Percentiles rank a stretch among this genome's conserved stretches.
Conservation (phyloP, 2,888 invertebrate species). For the Trachelus iudaicus region DNA sequence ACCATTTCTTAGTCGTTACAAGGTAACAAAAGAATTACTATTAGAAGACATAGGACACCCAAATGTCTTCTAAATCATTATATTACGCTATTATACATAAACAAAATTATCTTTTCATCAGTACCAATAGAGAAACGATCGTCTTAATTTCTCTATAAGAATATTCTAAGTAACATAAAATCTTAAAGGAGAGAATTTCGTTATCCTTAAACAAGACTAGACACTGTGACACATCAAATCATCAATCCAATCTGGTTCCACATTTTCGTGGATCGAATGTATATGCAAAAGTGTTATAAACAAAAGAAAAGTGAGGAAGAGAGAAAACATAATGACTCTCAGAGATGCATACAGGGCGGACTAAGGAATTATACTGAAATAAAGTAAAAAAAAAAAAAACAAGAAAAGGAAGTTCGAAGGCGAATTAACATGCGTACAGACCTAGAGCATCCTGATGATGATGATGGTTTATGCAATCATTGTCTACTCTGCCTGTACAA, state of each 20-base stretch:
- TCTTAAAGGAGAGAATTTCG: not conserved
- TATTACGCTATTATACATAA: not conserved
- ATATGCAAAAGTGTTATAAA: not conserved
- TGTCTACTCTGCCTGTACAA: not conserved
- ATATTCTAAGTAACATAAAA: not conserved
- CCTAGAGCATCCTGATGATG: not conserved
- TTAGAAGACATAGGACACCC: not conserved
- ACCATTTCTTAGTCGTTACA: not conserved
- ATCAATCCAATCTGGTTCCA: not conserved
- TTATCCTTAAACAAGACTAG: not conserved
- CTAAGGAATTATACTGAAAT: not conserved
- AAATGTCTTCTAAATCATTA: not conserved
- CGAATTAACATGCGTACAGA: not conserved
- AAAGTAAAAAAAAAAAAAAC: not conserved
- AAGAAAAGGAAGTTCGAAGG: not conserved
- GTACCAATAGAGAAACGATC: not conserved
- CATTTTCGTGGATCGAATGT: not conserved
- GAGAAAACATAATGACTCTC: not conserved
- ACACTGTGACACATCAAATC: not conserved
- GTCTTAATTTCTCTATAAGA: not conserved
- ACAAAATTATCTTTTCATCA: not conserved
- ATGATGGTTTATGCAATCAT: not conserved
- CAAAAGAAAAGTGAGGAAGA: not conserved
- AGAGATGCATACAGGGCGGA: not conserved
- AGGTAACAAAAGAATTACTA: not conserved